Base-by-base conservation (phyloP, 1,140 invertebrate genomes). In the Trachymyrmex septentrionalis region DNA sequence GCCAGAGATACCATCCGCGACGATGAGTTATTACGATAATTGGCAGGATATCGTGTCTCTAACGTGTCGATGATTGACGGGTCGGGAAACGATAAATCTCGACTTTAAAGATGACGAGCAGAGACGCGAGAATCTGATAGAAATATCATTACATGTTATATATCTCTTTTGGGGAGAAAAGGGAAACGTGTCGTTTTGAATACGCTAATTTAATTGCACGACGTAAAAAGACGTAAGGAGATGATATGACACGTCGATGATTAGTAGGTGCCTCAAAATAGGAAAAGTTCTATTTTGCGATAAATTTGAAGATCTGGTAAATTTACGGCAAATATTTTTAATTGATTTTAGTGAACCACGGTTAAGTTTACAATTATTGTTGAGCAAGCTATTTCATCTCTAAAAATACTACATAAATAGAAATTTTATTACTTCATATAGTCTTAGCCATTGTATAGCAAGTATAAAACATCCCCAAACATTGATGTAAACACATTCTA, bases 1-100 rank as follows among this genome's bases (percentile, higher is more conserved):
- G 7, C 24, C 55, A 4, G 6, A 76, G 44, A 30, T 44, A 72
- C 55, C 72, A 77, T 72, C 44, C 78, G 55, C 50, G 21, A 44
- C 57, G 80, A 69, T 44, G 82, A 67, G 55, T 72, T 72, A 71
- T 75, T 86, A 75, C 48, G 30, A 12, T 89, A 88, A 88, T 89
- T 88, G 69, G 38, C 24, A 21, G 69, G 44, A n/a, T 82, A 71
- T 71, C 80, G 69, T 69, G 53, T 64, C 34, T 86, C 27, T 59
- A 27, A 72, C 57, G 48, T 34, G 16, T 27, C 57, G 19, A 48
- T 66, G 67, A 88, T 44, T 64, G 67, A 86, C 87, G 55, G 19
- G 27, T 61, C 63, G 19, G 34, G 55, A 69, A 59, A 24, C 61
- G 72, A 85, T 86, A 50, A 75, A 72, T 72, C 30, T 72, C 24